phyloP scores from a whole-genome alignment of 2,888 invertebrate species.

The Liopterus haemorrhoidalis region DNA sequence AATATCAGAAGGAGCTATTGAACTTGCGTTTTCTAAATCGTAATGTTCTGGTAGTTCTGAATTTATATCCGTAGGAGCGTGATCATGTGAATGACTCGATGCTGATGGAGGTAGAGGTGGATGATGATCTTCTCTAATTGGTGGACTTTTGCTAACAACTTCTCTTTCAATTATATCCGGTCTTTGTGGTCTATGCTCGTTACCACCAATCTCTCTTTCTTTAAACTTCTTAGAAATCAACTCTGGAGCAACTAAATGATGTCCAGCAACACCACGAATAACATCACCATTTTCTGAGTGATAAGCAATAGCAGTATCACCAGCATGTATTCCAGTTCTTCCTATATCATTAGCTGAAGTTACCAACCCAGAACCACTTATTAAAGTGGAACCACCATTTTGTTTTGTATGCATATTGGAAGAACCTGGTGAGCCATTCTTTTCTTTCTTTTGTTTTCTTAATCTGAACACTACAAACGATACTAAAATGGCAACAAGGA shows the following conservation, averaged over 20 bases:
- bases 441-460: conserved; percentile 81
- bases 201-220: conserved; percentile 69
- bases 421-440: conserved; percentile 60
- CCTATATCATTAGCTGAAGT: conserved; percentile 65
- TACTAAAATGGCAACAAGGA: conserved; percentile 81
- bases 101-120: conserved; percentile 74
- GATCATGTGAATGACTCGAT: conserved; percentile 66
- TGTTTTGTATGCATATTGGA: conserved; percentile 74
- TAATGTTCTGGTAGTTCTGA: conserved; percentile 87
- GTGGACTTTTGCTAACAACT: conserved; percentile 77
- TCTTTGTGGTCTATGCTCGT: conserved; percentile 71
- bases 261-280: conserved; percentile 67
- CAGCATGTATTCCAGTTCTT: conserved; percentile 58
- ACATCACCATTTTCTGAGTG: conserved; percentile 69
- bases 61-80: conserved; percentile 67
- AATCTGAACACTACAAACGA: conserved; percentile 90
- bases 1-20: conserved; percentile 95
- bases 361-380: conserved; percentile 63
- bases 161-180: conserved; percentile 93
- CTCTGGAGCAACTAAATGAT: conserved; percentile 78
- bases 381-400: conserved; percentile 63
- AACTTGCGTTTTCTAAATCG: conserved; percentile 94
- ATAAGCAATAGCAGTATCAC: conserved; percentile 63
- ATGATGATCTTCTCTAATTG: conserved; percentile 71
- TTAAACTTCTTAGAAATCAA: conserved; percentile 83